A percentile compares a stretch with the other conserved stretches of the same genome.
Evolutionary conservation across 64 coral and sea anemone species (phyloP).

Genomic region (Montipora foliosa): DNA sequence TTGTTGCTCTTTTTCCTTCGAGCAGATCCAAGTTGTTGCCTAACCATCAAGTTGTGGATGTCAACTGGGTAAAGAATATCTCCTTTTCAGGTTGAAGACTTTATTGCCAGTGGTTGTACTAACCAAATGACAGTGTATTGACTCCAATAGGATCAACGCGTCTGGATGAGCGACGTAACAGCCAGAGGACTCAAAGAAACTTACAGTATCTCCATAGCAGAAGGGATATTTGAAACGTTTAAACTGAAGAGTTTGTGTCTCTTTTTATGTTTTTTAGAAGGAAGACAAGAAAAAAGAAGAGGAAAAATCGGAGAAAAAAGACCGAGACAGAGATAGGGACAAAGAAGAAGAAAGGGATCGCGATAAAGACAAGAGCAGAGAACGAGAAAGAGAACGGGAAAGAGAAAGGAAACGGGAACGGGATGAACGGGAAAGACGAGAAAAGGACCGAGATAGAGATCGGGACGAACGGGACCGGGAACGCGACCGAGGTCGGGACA

Average conservation of each 20-base stretch:
- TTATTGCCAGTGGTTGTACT: not conserved
- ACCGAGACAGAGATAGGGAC: constrained; percentile 77
- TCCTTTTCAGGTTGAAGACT: constrained; percentile 10
- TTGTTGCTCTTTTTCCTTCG: constrained; percentile 23
- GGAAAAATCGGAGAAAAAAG: constrained; percentile 77
- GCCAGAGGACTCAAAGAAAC: not conserved
- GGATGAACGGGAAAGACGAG: constrained; percentile 72
- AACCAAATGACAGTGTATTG: constrained; percentile 6
- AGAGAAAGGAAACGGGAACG: constrained; percentile 73
- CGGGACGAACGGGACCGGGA: constrained; percentile 64
- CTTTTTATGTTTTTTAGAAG: constrained; percentile 64
- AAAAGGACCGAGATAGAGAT: constrained; percentile 81
- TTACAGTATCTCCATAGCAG: not conserved
- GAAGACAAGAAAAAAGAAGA: constrained; percentile 95
- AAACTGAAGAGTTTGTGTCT: not conserved
- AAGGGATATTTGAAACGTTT: too few relatives aligned
- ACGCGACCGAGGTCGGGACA: constrained; percentile 70
- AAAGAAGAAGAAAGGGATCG: constrained; percentile 51
- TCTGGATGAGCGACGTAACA: not conserved
- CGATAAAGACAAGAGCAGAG: constrained; percentile 51
- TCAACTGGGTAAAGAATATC: not conserved
- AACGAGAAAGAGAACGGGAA: constrained; percentile 79
- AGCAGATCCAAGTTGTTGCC: not conserved
- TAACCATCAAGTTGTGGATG: not conserved
- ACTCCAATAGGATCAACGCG: not conserved